These are phyloP conservation scores for Penelope pileata DNA, from an alignment of 2,113 vertebrate species.

Conservation along the genomic window DNA sequence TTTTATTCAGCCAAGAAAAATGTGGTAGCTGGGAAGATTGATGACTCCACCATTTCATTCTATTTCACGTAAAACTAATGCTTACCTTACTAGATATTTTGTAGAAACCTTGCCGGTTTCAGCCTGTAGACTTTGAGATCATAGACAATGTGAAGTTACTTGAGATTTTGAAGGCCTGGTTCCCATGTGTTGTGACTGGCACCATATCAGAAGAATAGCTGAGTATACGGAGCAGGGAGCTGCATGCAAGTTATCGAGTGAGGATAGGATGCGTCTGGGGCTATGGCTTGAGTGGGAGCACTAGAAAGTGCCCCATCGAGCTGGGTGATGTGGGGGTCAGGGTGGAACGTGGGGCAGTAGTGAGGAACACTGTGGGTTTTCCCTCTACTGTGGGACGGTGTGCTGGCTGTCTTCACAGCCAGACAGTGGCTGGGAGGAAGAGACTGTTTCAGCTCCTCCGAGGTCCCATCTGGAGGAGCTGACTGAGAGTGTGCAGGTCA, in stretches of 20 bases:
- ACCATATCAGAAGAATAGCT: slow-evolving; percentile 62
- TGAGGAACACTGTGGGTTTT: not conserved
- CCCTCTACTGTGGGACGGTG: not conserved
- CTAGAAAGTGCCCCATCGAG: not conserved
- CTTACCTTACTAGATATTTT: not conserved
- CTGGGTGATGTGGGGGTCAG: not conserved
- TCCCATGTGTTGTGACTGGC: slow-evolving; percentile 66
- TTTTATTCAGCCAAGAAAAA: slow-evolving; percentile 1
- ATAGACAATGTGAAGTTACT: slow-evolving; percentile 42
- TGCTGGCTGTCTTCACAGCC: not conserved
- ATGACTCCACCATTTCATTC: not conserved
- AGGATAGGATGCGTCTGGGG: slow-evolving; percentile 31
- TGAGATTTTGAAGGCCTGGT: slow-evolving; percentile 48
- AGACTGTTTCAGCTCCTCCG: not conserved
- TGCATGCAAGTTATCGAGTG: not conserved
- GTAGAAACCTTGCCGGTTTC: not conserved
- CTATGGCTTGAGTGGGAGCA: not conserved
- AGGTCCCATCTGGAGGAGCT: rapidly evolving
- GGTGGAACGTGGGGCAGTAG: rapidly evolving
- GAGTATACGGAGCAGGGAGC: slow-evolving; percentile 56
- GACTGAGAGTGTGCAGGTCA: not conserved
- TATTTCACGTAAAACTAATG: not conserved
- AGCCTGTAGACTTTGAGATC: not conserved
- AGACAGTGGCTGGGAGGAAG: not conserved
- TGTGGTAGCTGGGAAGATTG: not conserved